These are phyloP conservation scores for Mus caroli DNA, from an alignment of 2,797 vertebrate genomes.

Conservation along the genomic window DNA sequence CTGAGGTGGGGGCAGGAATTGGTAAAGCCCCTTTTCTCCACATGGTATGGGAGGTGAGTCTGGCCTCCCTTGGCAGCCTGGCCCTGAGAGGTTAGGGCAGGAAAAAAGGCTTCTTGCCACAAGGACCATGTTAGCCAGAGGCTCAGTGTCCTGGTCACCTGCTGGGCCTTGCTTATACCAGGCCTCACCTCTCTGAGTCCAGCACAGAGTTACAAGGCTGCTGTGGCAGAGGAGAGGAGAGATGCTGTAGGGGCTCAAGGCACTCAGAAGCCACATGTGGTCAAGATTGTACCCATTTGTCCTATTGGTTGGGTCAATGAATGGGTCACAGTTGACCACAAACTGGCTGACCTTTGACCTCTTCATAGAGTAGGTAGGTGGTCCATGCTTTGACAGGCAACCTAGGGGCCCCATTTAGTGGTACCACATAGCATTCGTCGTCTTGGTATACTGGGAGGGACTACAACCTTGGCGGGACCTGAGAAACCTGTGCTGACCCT, in stretches of 20 bases:
- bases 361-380: not conserved
- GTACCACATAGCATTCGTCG: fast-evolving
- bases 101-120: not conserved
- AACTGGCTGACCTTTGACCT: not conserved
- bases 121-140: not conserved
- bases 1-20: not conserved
- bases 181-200: not conserved
- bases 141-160: not conserved
- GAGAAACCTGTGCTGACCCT: not conserved
- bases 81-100: not conserved
- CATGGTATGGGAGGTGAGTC: not conserved
- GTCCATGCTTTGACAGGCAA: fast-evolving
- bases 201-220: not conserved
- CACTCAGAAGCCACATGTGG: not conserved
- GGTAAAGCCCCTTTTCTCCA: not conserved
- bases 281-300: not conserved
- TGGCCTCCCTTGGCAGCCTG: not conserved
- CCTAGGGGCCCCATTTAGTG: not conserved
- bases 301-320: not conserved
- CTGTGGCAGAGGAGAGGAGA: not conserved
- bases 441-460: not conserved
- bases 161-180: not conserved
- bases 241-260: not conserved
- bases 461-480: not conserved
- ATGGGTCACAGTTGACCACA: not conserved